phyloP scores from a whole-genome alignment of 2,113 vertebrate genomes.

The Acinonyx jubatus region DNA sequence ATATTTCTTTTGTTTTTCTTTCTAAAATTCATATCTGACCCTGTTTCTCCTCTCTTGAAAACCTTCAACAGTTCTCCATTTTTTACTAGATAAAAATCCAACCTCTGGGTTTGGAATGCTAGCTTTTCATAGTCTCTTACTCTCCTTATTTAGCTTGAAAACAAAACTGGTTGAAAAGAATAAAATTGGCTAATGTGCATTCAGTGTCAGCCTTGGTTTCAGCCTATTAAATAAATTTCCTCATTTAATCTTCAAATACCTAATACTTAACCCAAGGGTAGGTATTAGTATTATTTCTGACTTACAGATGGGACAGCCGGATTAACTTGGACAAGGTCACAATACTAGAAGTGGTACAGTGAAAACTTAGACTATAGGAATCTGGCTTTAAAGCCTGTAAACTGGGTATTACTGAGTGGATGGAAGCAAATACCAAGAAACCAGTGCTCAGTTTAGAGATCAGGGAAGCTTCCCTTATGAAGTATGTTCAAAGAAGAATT shows the following conservation, averaged over 20 bases:
- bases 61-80: background rate
- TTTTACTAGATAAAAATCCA: constrained; percentile 13
- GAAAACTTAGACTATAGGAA: background rate
- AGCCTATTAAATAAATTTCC: background rate
- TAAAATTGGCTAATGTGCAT: background rate
- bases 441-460: background rate
- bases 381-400: background rate
- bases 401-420: background rate
- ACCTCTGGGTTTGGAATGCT: background rate
- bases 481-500: background rate
- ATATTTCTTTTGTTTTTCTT: background rate
- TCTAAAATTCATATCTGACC: background rate
- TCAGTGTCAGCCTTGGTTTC: background rate
- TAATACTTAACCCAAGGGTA: background rate
- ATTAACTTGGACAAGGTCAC: background rate
- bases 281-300: background rate
- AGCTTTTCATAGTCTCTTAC: background rate
- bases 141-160: background rate
- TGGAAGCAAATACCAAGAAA: background rate
- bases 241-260: constrained; percentile 19
- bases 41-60: background rate
- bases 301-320: background rate
- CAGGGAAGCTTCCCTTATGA: background rate
- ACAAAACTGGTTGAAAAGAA: background rate
- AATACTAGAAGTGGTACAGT: background rate